Conservation (phyloP, 2,888 invertebrate genomes). For the Mamestra brassicae region DNA sequence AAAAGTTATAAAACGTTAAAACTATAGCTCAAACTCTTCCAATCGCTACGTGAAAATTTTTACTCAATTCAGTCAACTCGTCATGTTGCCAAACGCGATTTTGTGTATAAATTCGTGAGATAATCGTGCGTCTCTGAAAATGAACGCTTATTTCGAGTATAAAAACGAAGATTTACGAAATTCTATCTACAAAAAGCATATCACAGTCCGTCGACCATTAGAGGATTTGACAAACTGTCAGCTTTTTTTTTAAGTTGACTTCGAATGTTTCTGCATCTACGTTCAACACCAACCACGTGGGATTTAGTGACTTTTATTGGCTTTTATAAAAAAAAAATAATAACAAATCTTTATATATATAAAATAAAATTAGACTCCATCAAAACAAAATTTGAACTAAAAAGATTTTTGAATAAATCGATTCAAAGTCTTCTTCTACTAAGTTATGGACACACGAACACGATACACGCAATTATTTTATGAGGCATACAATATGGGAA, state of each 20-base stretch:
- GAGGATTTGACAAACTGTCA: conserved; percentile 82
- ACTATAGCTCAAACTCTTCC: conserved; percentile 66
- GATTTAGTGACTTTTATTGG: conserved; percentile 15
- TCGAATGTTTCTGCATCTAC: conserved; percentile 30
- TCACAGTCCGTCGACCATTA: conserved; percentile 83
- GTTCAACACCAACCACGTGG: conserved; percentile 41
- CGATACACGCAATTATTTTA: no score
- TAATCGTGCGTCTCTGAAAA: conserved; percentile 51
- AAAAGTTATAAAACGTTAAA: conserved; percentile 68
- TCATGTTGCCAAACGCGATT: conserved; percentile 33
- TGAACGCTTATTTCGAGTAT: conserved; percentile 66
- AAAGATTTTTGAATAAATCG: no score
- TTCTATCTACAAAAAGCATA: conserved; percentile 81
- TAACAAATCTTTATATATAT: background rate
- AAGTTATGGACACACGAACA: no score
- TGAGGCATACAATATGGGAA: no score
- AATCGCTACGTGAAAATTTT: conserved; percentile 54
- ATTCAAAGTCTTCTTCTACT: no score
- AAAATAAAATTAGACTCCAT: no score
- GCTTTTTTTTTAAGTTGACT: conserved; percentile 47
- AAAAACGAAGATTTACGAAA: conserved; percentile 76
- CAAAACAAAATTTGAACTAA: no score
- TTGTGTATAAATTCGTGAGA: conserved; percentile 37
- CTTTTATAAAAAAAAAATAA: no score
- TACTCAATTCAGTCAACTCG: conserved; percentile 45